These are phyloP conservation scores for Stichodactyla mertensii DNA, from an alignment of 64 coral and sea anemone species.

Conservation along the genomic window DNA sequence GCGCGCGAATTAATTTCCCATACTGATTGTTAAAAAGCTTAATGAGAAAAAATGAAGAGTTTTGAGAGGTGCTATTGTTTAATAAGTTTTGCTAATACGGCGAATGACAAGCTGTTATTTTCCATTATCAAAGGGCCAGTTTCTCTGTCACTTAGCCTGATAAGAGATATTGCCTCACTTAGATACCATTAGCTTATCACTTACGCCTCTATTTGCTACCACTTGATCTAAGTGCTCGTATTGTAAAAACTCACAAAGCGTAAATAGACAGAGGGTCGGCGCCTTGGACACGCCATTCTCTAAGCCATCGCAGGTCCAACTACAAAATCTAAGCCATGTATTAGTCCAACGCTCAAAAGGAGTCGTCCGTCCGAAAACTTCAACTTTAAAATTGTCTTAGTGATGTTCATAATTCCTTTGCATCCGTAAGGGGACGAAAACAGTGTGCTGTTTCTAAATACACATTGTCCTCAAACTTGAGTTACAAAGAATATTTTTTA, in stretches of 20 bases:
- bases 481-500: too few relatives aligned
- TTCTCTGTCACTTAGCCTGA: background rate
- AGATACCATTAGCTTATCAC: background rate
- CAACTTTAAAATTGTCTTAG: too few relatives aligned
- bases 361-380: too few relatives aligned
- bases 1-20: background rate
- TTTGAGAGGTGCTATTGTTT: slow-evolving; percentile 5
- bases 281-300: background rate
- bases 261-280: background rate
- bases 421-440: too few relatives aligned
- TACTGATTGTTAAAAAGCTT: background rate
- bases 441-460: too few relatives aligned
- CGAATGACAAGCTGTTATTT: background rate
- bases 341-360: too few relatives aligned
- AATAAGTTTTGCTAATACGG: background rate
- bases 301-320: too few relatives aligned
- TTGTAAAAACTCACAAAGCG: background rate
- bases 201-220: background rate
- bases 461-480: too few relatives aligned
- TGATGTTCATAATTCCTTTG: too few relatives aligned
- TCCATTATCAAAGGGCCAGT: background rate
- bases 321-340: too few relatives aligned
- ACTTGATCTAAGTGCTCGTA: slow-evolving; percentile 5
- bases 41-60: background rate
- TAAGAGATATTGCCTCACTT: slow-evolving; percentile 9